Evolutionary conservation across 2,888 invertebrate genomes (phyloP).

Genomic region (Mesorhabditis sp.): DNA sequence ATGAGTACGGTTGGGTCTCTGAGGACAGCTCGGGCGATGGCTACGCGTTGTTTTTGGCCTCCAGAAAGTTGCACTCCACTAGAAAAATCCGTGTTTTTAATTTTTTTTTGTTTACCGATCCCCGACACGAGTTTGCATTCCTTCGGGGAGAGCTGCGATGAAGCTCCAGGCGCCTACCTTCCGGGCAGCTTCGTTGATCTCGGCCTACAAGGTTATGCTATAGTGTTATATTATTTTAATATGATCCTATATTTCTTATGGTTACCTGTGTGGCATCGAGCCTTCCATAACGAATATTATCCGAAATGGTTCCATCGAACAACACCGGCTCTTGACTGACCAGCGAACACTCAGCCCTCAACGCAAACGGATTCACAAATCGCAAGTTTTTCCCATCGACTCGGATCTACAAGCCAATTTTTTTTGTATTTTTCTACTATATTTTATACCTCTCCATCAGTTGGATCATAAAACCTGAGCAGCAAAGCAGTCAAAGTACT

Average conservation of each 20-base stretch:
- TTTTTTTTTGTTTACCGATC: constrained; percentile 29
- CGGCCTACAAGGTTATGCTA: constrained; percentile 24
- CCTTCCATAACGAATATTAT: constrained; percentile 54
- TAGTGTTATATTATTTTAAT: not conserved
- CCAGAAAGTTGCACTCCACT: too few species aligned
- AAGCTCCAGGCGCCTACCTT: constrained; percentile 56
- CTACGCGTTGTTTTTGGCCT: constrained; percentile 39
- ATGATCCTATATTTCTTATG: not conserved
- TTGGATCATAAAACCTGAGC: constrained; percentile 51
- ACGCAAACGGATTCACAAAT: constrained; percentile 50
- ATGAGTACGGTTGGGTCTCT: constrained; percentile 36
- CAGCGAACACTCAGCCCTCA: constrained; percentile 59
- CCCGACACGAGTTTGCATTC: constrained; percentile 55
- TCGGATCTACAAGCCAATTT: constrained; percentile 33
- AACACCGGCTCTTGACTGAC: constrained; percentile 61
- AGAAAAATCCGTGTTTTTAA: not conserved
- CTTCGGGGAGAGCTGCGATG: constrained; percentile 50
- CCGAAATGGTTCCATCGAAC: constrained; percentile 54
- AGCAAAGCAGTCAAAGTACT: constrained; percentile 52
- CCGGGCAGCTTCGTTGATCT: constrained; percentile 54
- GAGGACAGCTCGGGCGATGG: constrained; percentile 51
- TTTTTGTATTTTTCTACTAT: not conserved
- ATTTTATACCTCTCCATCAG: constrained; percentile 35
- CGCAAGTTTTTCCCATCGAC: constrained; percentile 59
- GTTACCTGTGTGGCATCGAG: constrained; percentile 42